Evolutionary conservation across 2,797 vertebrate species (phyloP), one percentile per base, ranked within the genome.

Genomic region (Echeneis naucrates): DNA sequence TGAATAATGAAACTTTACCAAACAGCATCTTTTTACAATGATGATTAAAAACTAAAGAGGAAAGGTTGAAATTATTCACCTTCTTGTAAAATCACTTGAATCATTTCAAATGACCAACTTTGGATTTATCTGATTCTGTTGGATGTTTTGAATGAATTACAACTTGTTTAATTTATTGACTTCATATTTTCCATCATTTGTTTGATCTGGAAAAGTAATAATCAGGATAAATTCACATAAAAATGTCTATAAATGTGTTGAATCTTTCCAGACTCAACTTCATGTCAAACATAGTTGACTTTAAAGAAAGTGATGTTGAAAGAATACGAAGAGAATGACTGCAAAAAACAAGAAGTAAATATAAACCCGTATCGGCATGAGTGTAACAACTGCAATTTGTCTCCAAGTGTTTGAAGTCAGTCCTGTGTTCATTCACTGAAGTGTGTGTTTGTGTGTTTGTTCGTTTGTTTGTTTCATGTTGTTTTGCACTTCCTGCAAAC

Each of bases 401-500:
- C 11, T 68, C n/a, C 13, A 2, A 50, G 78, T 80, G 7, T 54
- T 52, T 35, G 60, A 45, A 67, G 11, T 68, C 52, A 8, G 61
- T 82, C 16, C 47, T 72, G 78, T 82, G 7, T 68, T 57, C 40
- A 26, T 33, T 33, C 65, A 50, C 54, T 68, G 51, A 59, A 38
- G 55, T 56, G 77, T 82, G 76, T 73, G 73, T 72, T 55, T n/a
- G n/a, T n/a, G n/a, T n/a, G n/a, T n/a, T n/a, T 56, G 77, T 82
- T 55, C 56, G 77, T 82, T 74, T 73, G 73, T 72, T 55, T 51
- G 76, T 78, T 58, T 77, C 55, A 42, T 26, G 52, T 65, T 80
- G 72, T 69, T 80, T 55, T 75, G 68, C 79, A 87, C 82, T 85
- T 83, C 68, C 78, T 78, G 80, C 58, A 72, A 61, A 60, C 70